These are phyloP conservation scores for Melanotus villosus DNA, from an alignment of 2,888 invertebrate genomes.

Conservation along the genomic window DNA sequence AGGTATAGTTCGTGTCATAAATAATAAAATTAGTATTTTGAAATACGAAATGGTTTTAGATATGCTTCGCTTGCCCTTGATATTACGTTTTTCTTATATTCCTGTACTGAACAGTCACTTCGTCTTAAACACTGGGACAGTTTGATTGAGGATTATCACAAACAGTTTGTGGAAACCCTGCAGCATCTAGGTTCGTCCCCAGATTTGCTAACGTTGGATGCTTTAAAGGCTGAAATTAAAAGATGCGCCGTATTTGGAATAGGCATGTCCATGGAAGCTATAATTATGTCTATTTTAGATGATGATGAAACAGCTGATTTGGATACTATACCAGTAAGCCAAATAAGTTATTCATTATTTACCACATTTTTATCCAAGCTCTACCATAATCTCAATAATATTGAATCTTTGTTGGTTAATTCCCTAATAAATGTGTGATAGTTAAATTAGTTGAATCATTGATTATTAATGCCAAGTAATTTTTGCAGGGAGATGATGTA, in stretches of 20 bases:
- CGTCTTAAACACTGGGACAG: conserved; percentile 73
- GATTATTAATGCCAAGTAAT: neutral
- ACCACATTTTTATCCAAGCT: no score
- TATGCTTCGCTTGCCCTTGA: conserved; percentile 39
- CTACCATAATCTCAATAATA: no score
- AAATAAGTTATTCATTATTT: no score
- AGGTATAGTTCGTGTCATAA: conserved; percentile 59
- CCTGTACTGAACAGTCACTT: conserved; percentile 75
- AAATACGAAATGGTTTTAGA: no score
- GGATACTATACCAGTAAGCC: conserved; percentile 71
- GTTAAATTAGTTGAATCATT: neutral
- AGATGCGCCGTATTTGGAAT: conserved; percentile 73
- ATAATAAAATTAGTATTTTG: neutral
- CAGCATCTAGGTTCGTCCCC: conserved; percentile 75
- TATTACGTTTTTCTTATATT: conserved; percentile 69
- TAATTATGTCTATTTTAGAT: conserved; percentile 72
- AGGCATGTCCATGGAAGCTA: conserved; percentile 74
- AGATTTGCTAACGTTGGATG: conserved; percentile 70
- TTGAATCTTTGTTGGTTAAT: no score
- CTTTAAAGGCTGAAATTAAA: conserved; percentile 72
- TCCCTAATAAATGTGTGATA: no score
- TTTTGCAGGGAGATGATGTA: conserved; percentile 70
- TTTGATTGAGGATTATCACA: conserved; percentile 75
- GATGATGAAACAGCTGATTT: conserved; percentile 74
- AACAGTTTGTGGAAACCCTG: conserved; percentile 71